Evolutionary conservation across 1,140 invertebrate species (phyloP).

Genomic region (Augochlora pura): DNA sequence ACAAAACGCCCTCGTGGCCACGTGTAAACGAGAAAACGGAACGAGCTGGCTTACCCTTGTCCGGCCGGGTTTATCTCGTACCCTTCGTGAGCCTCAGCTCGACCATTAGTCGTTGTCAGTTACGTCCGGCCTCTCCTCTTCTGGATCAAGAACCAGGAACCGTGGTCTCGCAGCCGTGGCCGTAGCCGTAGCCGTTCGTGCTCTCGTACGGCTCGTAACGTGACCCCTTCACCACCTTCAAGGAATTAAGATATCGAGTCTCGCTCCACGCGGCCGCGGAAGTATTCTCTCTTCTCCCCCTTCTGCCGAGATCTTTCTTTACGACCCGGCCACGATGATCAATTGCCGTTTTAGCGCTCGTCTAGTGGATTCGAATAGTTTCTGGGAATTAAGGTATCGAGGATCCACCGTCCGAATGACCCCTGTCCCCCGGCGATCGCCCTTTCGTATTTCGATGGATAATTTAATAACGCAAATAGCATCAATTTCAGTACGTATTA

Average conservation of each 20-base stretch:
- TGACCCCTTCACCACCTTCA: constrained; percentile 67
- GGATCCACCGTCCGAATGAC: not conserved
- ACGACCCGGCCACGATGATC: constrained; percentile 17
- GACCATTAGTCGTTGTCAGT: constrained; percentile 75
- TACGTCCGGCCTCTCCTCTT: constrained; percentile 68
- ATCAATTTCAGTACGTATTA: too few species aligned
- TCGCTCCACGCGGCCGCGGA: constrained; percentile 53
- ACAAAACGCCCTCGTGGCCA: constrained; percentile 46
- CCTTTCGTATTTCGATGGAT: too few species aligned
- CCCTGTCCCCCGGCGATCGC: not conserved
- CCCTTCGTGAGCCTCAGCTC: constrained; percentile 50
- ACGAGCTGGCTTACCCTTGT: constrained; percentile 62
- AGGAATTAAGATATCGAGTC: constrained; percentile 74
- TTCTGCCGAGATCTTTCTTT: constrained; percentile 30
- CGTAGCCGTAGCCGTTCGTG: constrained; percentile 17
- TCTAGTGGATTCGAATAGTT: constrained; percentile 27
- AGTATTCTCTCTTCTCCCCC: constrained; percentile 44
- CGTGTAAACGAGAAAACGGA: constrained; percentile 70
- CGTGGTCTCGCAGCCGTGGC: constrained; percentile 8
- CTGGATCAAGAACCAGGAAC: constrained; percentile 61
- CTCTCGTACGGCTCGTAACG: constrained; percentile 66
- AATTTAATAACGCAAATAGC: too few species aligned
- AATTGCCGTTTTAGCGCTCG: constrained; percentile 24
- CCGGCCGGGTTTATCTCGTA: constrained; percentile 63
- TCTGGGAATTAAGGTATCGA: constrained; percentile 10